Evolutionary conservation across 2,797 vertebrate genomes (phyloP).

Genomic region (Coregonus sp.): DNA sequence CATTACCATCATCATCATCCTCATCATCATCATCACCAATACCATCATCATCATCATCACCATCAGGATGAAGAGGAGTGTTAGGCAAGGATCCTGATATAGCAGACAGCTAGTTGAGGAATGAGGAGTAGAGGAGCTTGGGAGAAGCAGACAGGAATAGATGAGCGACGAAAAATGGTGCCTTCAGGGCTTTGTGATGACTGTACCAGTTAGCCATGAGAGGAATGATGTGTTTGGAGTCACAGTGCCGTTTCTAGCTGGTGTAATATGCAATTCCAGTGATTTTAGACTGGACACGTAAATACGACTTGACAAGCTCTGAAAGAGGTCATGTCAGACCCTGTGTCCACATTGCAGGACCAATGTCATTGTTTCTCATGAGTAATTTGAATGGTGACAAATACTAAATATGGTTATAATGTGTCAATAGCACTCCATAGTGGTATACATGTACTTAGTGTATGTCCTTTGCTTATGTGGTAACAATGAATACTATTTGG

Average conservation of each 20-base stretch:
- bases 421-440: too few relatives aligned
- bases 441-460: too few relatives aligned
- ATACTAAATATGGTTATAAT: too few relatives aligned
- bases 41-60: too few relatives aligned
- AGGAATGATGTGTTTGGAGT: conserved; percentile 37
- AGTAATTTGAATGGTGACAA: too few relatives aligned
- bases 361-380: too few relatives aligned
- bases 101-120: conserved; percentile 4
- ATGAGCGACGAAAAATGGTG: conserved; percentile 37
- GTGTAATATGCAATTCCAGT: conserved; percentile 45
- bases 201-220: conserved; percentile 29
- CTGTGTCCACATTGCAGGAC: too few relatives aligned
- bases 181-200: conserved; percentile 28
- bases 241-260: conserved; percentile 30
- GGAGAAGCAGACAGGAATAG: conserved; percentile 36
- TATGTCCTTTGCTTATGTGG: too few relatives aligned
- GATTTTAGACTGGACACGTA: conserved; percentile 30
- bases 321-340: too few relatives aligned
- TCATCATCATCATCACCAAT: too few relatives aligned
- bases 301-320: background rate
- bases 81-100: background rate
- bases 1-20: too few relatives aligned
- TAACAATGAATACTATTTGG: too few relatives aligned
- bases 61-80: background rate
- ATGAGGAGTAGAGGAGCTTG: conserved; percentile 17